Percentiles rank a stretch among this genome's conserved stretches.
Conservation (phyloP, 1,140 invertebrate genomes). For the Pseudobourletiella spinata region DNA sequence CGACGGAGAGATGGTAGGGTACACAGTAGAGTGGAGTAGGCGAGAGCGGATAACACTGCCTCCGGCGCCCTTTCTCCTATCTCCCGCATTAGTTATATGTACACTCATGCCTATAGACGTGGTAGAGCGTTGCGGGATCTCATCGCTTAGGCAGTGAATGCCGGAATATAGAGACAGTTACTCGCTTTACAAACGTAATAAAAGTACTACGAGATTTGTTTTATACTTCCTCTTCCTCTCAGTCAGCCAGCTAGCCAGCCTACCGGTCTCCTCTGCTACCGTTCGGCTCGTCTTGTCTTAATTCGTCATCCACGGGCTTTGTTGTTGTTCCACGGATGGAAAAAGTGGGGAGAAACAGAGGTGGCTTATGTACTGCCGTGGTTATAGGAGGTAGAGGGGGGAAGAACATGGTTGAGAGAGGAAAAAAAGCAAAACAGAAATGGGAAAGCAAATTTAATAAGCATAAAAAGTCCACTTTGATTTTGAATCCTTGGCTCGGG, state of each 20-base stretch:
- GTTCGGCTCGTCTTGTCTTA: neutral
- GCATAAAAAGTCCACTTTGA: slow-evolving; percentile 8
- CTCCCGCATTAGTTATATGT: no score
- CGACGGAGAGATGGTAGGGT: no score
- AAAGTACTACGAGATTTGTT: neutral
- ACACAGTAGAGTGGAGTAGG: no score
- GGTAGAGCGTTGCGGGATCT: neutral
- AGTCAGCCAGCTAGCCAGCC: no score
- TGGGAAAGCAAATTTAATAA: slow-evolving; percentile 7
- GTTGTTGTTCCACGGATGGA: neutral
- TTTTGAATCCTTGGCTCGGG: slow-evolving; percentile 4
- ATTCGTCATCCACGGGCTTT: neutral
- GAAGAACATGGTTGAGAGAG: no score
- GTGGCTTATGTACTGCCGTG: neutral
- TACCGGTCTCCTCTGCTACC: neutral
- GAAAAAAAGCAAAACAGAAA: no score
- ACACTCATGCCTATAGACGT: no score
- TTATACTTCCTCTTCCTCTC: no score
- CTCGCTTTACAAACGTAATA: neutral
- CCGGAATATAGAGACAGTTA: slow-evolving; percentile 3
- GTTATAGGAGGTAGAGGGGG: neutral
- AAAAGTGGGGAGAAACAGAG: neutral
- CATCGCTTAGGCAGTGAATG: no score
- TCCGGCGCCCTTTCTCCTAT: no score
- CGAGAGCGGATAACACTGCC: no score